A percentile compares a stretch with the other conserved stretches of the same genome.
Conservation (phyloP, 2,113 vertebrate species). For the Lepus timidus region DNA sequence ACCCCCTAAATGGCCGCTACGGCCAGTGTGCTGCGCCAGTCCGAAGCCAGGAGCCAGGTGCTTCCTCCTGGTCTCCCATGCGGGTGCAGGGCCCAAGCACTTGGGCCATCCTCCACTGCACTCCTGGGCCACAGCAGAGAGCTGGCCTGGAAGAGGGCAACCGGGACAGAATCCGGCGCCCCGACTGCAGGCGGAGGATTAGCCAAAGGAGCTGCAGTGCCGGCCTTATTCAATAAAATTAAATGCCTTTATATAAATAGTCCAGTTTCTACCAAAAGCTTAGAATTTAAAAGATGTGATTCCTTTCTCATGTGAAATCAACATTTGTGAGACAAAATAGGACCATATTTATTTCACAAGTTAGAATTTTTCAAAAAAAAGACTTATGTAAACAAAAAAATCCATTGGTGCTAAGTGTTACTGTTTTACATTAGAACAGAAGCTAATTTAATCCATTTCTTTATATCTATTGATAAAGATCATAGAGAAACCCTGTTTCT, state of each 20-base stretch:
- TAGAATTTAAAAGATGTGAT: background rate
- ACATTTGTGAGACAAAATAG: conserved; percentile 37
- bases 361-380: conserved; percentile 48
- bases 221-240: conserved; percentile 17
- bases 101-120: too few species aligned
- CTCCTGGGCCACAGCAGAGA: too few species aligned
- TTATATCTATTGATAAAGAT: background rate
- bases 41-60: too few species aligned
- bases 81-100: too few species aligned
- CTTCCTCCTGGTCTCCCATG: too few species aligned
- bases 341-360: background rate
- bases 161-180: too few species aligned
- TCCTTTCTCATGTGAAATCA: conserved; percentile 23
- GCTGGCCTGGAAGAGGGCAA: too few species aligned
- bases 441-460: background rate
- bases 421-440: background rate
- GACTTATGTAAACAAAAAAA: background rate
- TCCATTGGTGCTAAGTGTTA: background rate
- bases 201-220: too few species aligned
- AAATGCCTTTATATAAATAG: conserved; percentile 42
- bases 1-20: too few species aligned
- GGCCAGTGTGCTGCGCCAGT: too few species aligned
- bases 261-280: conserved; percentile 35
- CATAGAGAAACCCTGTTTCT: background rate
- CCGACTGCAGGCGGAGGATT: too few species aligned